Evolutionary conservation across 1,140 invertebrate genomes (phyloP).

Genomic region (Mya arenaria): DNA sequence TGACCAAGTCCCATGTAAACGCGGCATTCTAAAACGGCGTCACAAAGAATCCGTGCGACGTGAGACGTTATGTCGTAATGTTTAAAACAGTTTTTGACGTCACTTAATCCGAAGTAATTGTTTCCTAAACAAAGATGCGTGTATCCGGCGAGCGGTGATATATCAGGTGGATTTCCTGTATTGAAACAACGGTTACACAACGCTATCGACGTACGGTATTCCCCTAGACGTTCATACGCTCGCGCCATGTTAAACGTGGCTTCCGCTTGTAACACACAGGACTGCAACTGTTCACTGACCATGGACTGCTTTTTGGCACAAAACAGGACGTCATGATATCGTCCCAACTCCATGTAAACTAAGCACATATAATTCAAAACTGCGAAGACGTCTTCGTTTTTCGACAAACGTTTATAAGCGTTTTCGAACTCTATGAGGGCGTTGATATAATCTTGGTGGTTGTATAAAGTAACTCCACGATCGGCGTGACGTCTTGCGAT

Average conservation of each 20-base stretch:
- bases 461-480: conserved; percentile 27
- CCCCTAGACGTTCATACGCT: conserved; percentile 43
- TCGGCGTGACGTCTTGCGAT: conserved; percentile 43
- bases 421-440: conserved; percentile 21
- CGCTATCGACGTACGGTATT: conserved; percentile 39
- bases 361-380: conserved; percentile 47
- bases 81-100: conserved; percentile 33
- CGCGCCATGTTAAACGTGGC: conserved; percentile 49
- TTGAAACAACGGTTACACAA: conserved; percentile 32
- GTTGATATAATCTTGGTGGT: conserved; percentile 33
- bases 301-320: conserved; percentile 35
- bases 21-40: conserved; percentile 39
- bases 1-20: conserved; percentile 46
- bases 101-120: conserved; percentile 35
- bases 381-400: conserved; percentile 38
- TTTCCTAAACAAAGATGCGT: conserved; percentile 83
- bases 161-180: conserved; percentile 19
- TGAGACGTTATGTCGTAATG: conserved; percentile 42
- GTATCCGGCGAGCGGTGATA: conserved; percentile 80
- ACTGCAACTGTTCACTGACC: conserved; percentile 32
- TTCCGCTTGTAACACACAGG: conserved; percentile 6
- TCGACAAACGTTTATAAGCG: conserved; percentile 19
- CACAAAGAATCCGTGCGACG: conserved; percentile 39
- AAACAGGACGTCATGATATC: conserved; percentile 48
- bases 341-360: conserved; percentile 40